A percentile compares a stretch with the other conserved stretches of the same genome.
Evolutionary conservation across 2,888 invertebrate genomes (phyloP).

Genomic region (Fissipunctia ypsillon): DNA sequence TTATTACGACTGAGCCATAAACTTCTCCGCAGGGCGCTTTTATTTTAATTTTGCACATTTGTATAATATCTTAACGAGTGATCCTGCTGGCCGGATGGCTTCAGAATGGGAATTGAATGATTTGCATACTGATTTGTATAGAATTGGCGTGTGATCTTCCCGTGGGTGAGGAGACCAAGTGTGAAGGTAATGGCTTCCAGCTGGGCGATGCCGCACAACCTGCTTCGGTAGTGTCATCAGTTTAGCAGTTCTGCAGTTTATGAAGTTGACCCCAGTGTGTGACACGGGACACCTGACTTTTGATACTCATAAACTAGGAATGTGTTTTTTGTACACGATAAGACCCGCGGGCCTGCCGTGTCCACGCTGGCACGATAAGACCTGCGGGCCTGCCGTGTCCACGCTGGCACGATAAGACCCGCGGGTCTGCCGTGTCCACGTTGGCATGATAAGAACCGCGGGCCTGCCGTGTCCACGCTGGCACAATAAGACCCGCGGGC

Average conservation of each 20-base stretch:
- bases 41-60: conserved; percentile 60
- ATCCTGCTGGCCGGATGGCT: conserved; percentile 34
- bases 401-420: too few species aligned
- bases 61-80: conserved; percentile 59
- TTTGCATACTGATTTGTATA: conserved; percentile 45
- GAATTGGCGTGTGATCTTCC: conserved; percentile 36
- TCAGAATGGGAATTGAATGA: conserved; percentile 52
- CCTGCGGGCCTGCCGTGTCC: too few species aligned
- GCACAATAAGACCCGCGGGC: too few species aligned
- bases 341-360: background rate
- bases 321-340: background rate
- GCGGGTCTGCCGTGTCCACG: too few species aligned
- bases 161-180: conserved; percentile 34
- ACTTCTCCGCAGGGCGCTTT: conserved; percentile 62
- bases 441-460: too few species aligned
- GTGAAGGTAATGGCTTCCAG: conserved; percentile 27
- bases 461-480: too few species aligned
- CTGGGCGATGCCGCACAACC: conserved; percentile 2
- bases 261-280: background rate
- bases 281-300: background rate
- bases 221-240: conserved; percentile 1
- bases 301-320: background rate
- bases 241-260: conserved; percentile 2
- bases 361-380: too few species aligned
- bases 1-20: conserved; percentile 52